These are phyloP conservation scores for Pangasius krempfi DNA, from an alignment of 2,797 vertebrate genomes.

Conservation along the genomic window DNA sequence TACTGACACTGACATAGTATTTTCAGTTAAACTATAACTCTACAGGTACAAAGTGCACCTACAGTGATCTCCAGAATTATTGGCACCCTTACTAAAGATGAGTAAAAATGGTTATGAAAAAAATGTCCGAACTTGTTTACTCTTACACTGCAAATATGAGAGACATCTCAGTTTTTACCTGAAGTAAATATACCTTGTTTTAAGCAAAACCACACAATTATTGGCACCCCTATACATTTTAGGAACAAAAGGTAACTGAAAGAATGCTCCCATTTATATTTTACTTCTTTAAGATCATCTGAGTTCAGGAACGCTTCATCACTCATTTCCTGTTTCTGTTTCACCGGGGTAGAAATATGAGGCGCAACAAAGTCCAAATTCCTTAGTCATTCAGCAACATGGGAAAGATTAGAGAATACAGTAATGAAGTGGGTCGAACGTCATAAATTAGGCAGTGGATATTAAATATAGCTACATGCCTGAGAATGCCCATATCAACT, in stretches of 20 bases:
- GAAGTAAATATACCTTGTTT: neutral
- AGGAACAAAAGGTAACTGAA: neutral
- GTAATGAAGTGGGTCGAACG: neutral
- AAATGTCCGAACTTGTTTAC: neutral
- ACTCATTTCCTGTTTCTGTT: neutral
- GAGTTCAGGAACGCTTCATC: neutral
- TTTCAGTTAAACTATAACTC: neutral
- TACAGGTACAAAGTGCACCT: neutral
- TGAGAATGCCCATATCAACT: neutral
- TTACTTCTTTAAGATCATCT: neutral
- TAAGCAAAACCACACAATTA: neutral
- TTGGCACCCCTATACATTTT: neutral
- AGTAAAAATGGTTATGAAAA: neutral
- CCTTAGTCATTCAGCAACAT: neutral
- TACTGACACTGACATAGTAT: neutral
- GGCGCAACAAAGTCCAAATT: neutral
- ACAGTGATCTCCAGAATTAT: neutral
- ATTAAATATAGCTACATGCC: neutral
- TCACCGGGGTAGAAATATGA: neutral
- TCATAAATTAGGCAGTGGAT: neutral
- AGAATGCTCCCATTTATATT: neutral
- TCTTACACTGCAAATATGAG: neutral
- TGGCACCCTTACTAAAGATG: neutral
- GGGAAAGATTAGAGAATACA: neutral
- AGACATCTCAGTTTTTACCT: neutral